Evolutionary conservation across 2,888 invertebrate species (phyloP).

Genomic region (Lepidocyrtinus sp.): DNA sequence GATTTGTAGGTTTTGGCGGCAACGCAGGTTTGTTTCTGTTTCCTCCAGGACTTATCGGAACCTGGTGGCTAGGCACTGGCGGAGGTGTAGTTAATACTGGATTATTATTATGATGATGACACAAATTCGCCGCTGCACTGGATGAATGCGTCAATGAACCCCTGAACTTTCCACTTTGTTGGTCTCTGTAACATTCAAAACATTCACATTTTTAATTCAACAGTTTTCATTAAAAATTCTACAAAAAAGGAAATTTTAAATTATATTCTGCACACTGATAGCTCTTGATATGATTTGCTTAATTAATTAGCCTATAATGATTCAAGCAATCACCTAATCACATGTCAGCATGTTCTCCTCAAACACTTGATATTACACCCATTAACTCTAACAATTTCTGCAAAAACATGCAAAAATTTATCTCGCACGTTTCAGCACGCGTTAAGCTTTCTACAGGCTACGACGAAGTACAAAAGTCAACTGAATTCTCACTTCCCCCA

Average conservation of each 20-base stretch:
- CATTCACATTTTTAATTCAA: neutral
- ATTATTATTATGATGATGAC: neutral
- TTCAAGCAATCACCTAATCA: neutral
- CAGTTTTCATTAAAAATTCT: neutral
- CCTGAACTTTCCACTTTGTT: neutral
- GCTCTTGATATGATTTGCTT: neutral
- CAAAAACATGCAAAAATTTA: no score
- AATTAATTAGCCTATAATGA: neutral
- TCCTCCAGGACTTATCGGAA: neutral
- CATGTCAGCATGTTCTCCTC: no score
- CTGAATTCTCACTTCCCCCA: no score
- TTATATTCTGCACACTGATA: neutral
- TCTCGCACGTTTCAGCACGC: no score
- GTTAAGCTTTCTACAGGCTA: no score
- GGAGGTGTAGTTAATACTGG: slow-evolving; percentile 16
- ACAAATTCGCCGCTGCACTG: no score
- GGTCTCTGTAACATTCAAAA: neutral
- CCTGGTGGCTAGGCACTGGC: slow-evolving; percentile 4
- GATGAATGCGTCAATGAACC: neutral
- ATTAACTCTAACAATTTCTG: no score
- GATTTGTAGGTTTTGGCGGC: slow-evolving; percentile 65
- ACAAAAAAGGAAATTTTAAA: neutral
- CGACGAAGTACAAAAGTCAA: no score
- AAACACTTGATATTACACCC: no score
- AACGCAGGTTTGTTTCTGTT: slow-evolving; percentile 60